Conservation (phyloP, 2,888 invertebrate genomes). For the Apoda limacodes region DNA sequence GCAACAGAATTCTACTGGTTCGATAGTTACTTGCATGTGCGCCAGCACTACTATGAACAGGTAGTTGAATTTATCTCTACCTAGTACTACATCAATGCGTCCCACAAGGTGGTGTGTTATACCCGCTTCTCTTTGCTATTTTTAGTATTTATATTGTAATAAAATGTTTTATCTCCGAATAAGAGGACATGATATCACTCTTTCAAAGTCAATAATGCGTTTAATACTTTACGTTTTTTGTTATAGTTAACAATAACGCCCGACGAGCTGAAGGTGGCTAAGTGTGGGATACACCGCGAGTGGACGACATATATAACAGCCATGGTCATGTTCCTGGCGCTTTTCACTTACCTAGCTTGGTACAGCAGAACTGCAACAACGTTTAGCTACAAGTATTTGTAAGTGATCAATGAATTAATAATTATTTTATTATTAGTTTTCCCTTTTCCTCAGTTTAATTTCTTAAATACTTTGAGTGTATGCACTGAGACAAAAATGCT, state of each 20-base stretch:
- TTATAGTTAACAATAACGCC: slow-evolving; percentile 81
- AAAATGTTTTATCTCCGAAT: no score
- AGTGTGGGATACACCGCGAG: slow-evolving; percentile 88
- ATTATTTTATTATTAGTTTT: slow-evolving; percentile 2
- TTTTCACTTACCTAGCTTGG: slow-evolving; percentile 45
- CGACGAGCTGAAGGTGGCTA: slow-evolving; percentile 76
- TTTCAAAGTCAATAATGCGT: no score
- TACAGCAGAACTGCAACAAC: slow-evolving; percentile 21
- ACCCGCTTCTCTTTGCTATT: no score
- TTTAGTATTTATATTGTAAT: no score
- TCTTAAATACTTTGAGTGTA: not conserved
- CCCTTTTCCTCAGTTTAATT: not conserved
- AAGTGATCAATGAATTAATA: slow-evolving; percentile 21
- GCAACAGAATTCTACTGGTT: no score
- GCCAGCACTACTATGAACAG: no score
- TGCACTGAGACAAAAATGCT: not conserved
- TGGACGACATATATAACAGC: slow-evolving; percentile 72
- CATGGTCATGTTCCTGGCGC: slow-evolving; percentile 67
- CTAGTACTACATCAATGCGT: no score
- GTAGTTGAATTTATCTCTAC: no score
- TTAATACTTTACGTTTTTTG: slow-evolving; percentile 15
- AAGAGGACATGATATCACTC: no score
- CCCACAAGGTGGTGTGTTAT: no score
- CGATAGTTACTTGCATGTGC: no score
- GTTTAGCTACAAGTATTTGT: slow-evolving; percentile 40